Evolutionary conservation across 53 echinoderm and acorn worm genomes (phyloP).

Genomic region (Echinarachnius parma): DNA sequence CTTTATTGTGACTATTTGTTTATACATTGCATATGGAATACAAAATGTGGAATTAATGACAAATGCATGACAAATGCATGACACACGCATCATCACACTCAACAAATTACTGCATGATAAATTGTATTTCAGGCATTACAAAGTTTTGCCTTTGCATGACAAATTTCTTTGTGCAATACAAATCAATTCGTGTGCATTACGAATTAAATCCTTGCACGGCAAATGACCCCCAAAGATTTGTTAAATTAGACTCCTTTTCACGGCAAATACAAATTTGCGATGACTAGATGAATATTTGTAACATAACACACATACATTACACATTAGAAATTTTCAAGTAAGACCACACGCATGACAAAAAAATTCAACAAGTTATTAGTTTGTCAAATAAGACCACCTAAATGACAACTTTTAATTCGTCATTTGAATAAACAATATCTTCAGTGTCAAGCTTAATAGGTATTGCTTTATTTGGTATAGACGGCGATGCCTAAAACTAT

Average conservation of each 20-base stretch:
- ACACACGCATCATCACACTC: not conserved
- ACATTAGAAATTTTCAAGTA: no score
- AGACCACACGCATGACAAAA: no score
- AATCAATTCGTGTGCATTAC: conserved; percentile 13
- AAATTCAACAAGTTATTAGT: no score
- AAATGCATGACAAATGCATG: no score
- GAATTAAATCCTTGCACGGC: conserved; percentile 8
- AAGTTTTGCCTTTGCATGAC: conserved; percentile 9
- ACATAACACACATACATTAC: no score
- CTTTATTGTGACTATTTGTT: no score
- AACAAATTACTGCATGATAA: conserved; percentile 18
- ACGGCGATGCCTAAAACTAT: no score
- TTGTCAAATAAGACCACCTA: conserved; percentile 5
- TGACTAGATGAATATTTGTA: not conserved
- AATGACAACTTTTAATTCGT: conserved; percentile 13
- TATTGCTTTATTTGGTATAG: no score
- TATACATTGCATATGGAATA: no score
- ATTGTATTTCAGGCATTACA: conserved; percentile 23
- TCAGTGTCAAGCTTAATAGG: no score
- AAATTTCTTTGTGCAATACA: not conserved
- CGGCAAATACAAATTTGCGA: not conserved
- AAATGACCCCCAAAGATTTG: conserved; percentile 5
- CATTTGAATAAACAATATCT: not conserved
- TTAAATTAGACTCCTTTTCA: not conserved
- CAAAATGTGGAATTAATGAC: no score